Percentiles rank a stretch among this genome's conserved stretches.
These are phyloP conservation scores for Mamestra brassicae DNA, from an alignment of 2,888 invertebrate genomes.

Conservation along the genomic window DNA sequence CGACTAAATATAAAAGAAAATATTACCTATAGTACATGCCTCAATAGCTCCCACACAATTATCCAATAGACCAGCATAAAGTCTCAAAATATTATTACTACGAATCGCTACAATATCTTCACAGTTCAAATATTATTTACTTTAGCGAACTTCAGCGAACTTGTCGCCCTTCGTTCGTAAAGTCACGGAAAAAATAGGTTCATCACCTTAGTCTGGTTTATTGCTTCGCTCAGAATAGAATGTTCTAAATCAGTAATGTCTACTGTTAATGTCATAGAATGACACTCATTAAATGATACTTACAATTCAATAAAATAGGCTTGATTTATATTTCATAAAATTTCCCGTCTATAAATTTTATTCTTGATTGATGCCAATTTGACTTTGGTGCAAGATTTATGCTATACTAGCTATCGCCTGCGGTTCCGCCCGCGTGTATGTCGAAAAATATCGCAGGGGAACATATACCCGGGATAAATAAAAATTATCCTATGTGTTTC, in stretches of 20 bases:
- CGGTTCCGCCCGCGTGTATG: no score
- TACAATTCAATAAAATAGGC: no score
- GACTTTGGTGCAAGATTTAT: not conserved
- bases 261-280: not conserved
- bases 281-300: not conserved
- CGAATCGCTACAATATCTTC: conserved; percentile 12
- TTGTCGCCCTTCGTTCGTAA: conserved; percentile 7
- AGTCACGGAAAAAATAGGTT: not conserved
- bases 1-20: not conserved
- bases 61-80: not conserved
- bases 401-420: no score
- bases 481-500: no score
- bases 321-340: no score
- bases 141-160: no score
- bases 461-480: no score
- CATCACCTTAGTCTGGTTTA: not conserved
- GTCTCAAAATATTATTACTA: conserved; percentile 20
- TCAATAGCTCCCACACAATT: not conserved
- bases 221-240: not conserved
- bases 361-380: not conserved
- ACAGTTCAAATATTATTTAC: conserved; percentile 23
- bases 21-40: not conserved
- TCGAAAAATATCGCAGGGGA: no score
- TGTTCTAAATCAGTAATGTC: not conserved
- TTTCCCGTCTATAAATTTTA: not conserved